Evolutionary conservation across 1,140 invertebrate species (phyloP), one percentile per base, ranked within the genome.

Genomic region (Hesperophylax magnus): DNA sequence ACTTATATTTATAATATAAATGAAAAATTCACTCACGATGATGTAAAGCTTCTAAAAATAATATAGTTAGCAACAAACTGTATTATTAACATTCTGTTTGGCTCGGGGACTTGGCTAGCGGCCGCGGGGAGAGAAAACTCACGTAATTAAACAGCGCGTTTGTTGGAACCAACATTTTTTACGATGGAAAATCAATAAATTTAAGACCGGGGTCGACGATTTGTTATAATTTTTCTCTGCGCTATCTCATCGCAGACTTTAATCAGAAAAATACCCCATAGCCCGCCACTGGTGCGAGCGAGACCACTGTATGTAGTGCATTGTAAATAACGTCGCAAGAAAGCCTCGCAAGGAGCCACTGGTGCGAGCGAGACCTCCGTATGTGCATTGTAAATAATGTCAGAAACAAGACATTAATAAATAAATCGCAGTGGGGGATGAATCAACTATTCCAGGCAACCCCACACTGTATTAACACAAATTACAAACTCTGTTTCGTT

Each of bases 181-280:
- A 74, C 82, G 79, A 81, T 83, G 82, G 52, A 83, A 83, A 83
- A 83, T 83, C 82, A 83, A 81, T 83, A 83, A 83, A 81, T 83
- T 83, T 83, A 83, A 83, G 82, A 83, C 60, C 52, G 69, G 75
- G 78, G 81, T 79, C 82, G 82, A 81, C 82, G 82, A 79, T 75
- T 83, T 83, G 82, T 83, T 83, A 79, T 81, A 83, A 83, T 81
- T 79, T 79, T 79, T 79, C 69, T 61, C 78, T 74, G 78, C 67
- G 78, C 78, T 79, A 56, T 79, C 77, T 79, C 77, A 69, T 58
- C 52, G 52, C 65, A 52, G 77, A 56, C 77, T 71, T 79, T 39
- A 79, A 79, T 71, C 63, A 34, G 52, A 67, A 79, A 71, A 69
- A 69, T 79, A 20, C 77, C 27, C 47, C 63, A 27, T 22, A 39